phyloP scores from a whole-genome alignment of 2,113 vertebrate species.

The Catharus bicknelli region DNA sequence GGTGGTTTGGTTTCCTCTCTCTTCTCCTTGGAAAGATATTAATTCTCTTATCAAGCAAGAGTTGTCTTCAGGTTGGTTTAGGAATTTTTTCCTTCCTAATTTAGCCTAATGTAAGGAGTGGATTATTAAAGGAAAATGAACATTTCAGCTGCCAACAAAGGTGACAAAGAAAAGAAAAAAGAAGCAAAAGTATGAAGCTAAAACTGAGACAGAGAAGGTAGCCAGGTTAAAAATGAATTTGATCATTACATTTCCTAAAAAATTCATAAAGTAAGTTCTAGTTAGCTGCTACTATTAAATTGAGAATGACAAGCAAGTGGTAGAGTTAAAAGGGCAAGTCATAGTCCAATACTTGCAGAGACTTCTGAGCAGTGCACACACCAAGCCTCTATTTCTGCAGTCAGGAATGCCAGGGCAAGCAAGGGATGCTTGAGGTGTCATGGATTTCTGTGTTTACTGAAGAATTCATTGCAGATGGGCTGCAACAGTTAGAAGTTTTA shows the following conservation, averaged over 20 bases:
- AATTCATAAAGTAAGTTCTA: not conserved
- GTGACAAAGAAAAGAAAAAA: not conserved
- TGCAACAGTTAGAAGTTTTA: not conserved
- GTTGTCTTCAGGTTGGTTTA: not conserved
- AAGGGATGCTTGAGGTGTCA: accelerated
- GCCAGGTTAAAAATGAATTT: not conserved
- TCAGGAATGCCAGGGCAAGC: not conserved
- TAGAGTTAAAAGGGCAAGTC: not conserved
- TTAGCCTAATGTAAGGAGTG: not conserved
- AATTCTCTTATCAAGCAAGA: constrained; percentile 6
- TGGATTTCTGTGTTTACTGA: not conserved
- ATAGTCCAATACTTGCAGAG: not conserved
- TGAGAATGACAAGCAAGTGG: not conserved
- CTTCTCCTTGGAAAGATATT: not conserved
- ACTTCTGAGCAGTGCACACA: not conserved
- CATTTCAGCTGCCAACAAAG: not conserved
- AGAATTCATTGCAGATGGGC: not conserved
- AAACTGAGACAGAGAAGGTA: not conserved
- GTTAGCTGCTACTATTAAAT: not conserved
- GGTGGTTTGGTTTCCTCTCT: not conserved
- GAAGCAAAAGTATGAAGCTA: not conserved
- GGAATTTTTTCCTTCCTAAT: not conserved
- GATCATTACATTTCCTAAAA: not conserved
- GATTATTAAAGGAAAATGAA: not conserved
- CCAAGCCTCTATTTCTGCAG: not conserved